Evolutionary conservation across 1,140 invertebrate species (phyloP).

Genomic region (Popillia japonica): DNA sequence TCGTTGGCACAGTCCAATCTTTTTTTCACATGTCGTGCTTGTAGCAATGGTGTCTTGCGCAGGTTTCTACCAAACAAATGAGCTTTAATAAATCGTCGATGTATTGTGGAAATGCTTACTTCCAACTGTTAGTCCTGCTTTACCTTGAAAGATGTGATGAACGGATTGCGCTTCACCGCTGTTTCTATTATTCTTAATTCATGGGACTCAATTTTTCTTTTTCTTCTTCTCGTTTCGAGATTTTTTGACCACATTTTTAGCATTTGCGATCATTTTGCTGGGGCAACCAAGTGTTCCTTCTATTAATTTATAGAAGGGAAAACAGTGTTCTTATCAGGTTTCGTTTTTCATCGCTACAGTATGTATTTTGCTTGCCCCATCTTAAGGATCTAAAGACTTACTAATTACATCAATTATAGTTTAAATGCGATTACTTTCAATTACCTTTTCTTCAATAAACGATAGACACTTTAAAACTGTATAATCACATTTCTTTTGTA

Average conservation of each 20-base stretch:
- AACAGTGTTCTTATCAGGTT: neutral
- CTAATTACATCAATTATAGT: neutral
- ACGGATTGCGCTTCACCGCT: neutral
- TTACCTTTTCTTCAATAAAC: neutral
- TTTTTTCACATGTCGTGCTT: constrained; percentile 17
- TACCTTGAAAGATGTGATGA: neutral
- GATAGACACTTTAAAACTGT: neutral
- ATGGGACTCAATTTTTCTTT: neutral
- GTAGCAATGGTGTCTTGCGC: neutral
- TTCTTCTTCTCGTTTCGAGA: neutral
- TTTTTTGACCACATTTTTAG: neutral
- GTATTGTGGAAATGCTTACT: neutral
- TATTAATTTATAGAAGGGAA: neutral
- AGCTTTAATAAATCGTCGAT: neutral
- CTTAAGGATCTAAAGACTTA: neutral
- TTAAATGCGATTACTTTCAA: neutral
- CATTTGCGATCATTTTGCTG: neutral
- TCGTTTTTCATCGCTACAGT: neutral
- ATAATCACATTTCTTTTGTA: neutral
- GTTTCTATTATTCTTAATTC: neutral
- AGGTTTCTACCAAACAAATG: constrained; percentile 8
- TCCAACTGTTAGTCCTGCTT: neutral
- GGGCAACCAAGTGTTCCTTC: neutral
- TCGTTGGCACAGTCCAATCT: neutral
- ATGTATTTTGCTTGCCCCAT: neutral